Conservation (phyloP, 2,888 invertebrate genomes). For the Philaethria dido region DNA sequence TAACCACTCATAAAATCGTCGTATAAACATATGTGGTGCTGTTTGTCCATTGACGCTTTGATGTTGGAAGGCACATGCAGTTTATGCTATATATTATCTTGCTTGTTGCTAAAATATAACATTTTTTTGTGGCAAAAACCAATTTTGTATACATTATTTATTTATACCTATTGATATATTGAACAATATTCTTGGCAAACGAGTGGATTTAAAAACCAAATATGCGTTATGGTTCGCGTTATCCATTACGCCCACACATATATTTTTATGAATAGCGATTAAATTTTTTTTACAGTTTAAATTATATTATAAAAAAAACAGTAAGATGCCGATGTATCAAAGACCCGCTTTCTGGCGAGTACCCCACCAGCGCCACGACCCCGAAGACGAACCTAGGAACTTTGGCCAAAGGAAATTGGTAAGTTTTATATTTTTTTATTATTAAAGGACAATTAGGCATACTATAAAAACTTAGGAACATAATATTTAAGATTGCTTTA, state of each 20-base stretch:
- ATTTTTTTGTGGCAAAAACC: background rate
- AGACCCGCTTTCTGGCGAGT: slow-evolving; percentile 86
- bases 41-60: slow-evolving; percentile 36
- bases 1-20: slow-evolving; percentile 39
- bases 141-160: background rate
- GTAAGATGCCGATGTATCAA: slow-evolving; percentile 81
- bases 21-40: slow-evolving; percentile 39
- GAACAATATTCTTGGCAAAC: slow-evolving; percentile 6
- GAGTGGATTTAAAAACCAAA: slow-evolving; percentile 4
- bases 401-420: slow-evolving; percentile 59
- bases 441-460: background rate
- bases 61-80: slow-evolving; percentile 9
- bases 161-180: background rate
- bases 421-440: slow-evolving; percentile 41
- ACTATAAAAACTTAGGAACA: too few relatives aligned
- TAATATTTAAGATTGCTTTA: too few relatives aligned
- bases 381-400: slow-evolving; percentile 68
- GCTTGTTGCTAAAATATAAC: slow-evolving; percentile 10
- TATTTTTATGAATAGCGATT: background rate
- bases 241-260: background rate
- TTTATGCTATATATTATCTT: slow-evolving; percentile 5
- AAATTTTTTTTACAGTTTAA: slow-evolving; percentile 20
- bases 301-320: slow-evolving; percentile 7
- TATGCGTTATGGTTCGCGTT: background rate
- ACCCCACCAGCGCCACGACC: slow-evolving; percentile 73